Base-by-base conservation (phyloP, 2,888 invertebrate species). In the Criorhina ranunculi region DNA sequence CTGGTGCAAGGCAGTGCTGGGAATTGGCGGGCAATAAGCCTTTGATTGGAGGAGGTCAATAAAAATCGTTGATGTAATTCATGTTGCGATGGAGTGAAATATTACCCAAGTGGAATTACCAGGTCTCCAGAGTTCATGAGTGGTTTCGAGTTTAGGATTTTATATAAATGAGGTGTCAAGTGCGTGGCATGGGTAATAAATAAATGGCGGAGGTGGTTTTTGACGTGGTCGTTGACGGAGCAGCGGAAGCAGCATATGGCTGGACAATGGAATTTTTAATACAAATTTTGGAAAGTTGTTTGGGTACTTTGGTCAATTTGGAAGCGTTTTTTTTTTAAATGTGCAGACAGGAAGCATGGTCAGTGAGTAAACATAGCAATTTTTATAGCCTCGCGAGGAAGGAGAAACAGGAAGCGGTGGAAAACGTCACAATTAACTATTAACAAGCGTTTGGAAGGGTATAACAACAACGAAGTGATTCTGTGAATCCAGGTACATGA, bases 1-100 rank as follows among this genome's bases (percentile, higher is more conserved):
- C 64, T 73, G 33, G 24, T 40, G 67, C 64, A 37, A 62, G 7
- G 12, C 3, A n/a, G 37, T 42, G 29, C 37, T 40, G 73, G 60
- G 67, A 83, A 73, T 75, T 11, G 79, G 6, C 12, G 37, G 33
- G 75, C 69, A 64, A 75, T 80, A 85, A 85, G 85, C 76, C 80
- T 80, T 76, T 85, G 80, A 85, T 85, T 85, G 80, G 80, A 33
- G 46, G 69, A 60, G 79, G 80, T 80, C 85, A 85, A 80, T 85
- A 80, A 76, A 24, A 76, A 76, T 49, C 70, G 75, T 66, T 76
- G 80, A 75, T 76, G 76, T 85, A 85, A 80, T 80, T 80, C 80
- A 79, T 75, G 67, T 79, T 69, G 64, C 57, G 33, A 46, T 17
- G 57, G 17, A 62, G 69, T 79, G 75, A 78, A 73, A 55, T 69